These are phyloP conservation scores for Eucera pruinosa DNA, from an alignment of 2,888 invertebrate genomes.

Conservation along the genomic window DNA sequence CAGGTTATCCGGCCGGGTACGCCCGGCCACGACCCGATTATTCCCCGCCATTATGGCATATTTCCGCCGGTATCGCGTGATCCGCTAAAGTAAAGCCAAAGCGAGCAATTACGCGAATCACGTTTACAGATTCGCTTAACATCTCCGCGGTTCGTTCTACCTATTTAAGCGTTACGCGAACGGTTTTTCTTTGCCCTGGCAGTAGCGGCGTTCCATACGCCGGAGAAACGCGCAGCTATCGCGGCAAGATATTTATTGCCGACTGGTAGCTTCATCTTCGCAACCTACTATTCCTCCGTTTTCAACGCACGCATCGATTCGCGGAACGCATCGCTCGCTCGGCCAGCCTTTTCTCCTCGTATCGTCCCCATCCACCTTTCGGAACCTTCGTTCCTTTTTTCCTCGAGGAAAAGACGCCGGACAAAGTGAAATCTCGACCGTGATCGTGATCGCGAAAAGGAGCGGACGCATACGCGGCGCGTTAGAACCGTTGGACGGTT, in stretches of 20 bases:
- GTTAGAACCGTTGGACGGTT: no score
- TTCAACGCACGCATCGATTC: constrained; percentile 44
- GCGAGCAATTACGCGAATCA: not conserved
- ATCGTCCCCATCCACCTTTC: not conserved
- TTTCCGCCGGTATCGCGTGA: constrained; percentile 14
- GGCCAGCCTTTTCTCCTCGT: not conserved
- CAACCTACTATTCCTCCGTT: constrained; percentile 38
- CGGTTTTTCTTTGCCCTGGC: not conserved
- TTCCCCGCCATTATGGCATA: constrained; percentile 1
- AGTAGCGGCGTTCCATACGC: not conserved
- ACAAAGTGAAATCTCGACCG: not conserved
- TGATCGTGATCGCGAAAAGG: no score
- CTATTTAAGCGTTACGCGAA: not conserved
- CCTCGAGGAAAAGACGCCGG: not conserved
- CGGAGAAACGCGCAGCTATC: constrained; percentile 23
- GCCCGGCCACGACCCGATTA: not conserved
- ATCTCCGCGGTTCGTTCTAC: not conserved
- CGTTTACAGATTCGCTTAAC: not conserved
- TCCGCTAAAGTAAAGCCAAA: not conserved
- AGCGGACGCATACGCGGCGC: no score
- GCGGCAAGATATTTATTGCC: constrained; percentile 34
- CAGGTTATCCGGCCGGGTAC: not conserved
- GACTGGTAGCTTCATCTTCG: constrained; percentile 22
- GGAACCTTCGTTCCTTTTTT: not conserved
- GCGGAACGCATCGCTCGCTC: constrained; percentile 7